Evolutionary conservation across 2,888 invertebrate genomes (phyloP), one percentile per base, ranked within the genome.

Genomic region (Stegana nigrithorax): DNA sequence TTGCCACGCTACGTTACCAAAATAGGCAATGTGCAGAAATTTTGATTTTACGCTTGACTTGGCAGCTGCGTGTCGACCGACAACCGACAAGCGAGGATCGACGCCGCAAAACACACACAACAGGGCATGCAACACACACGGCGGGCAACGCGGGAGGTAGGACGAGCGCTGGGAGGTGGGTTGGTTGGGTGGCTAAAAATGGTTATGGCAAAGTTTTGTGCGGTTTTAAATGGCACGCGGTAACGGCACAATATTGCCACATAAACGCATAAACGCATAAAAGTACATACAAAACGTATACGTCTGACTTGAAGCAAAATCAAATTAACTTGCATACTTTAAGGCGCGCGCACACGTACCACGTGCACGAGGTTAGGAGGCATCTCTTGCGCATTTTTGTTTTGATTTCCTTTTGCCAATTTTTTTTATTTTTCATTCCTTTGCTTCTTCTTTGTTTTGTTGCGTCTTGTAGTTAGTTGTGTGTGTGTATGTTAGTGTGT

Each of bases 271-370:
- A n/a, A n/a, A n/a, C n/a, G n/a, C n/a, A n/a, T n/a, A n/a, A n/a
- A n/a, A n/a, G n/a, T n/a, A n/a, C n/a, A n/a, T n/a, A n/a, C n/a
- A n/a, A n/a, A n/a, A n/a, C n/a, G n/a, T n/a, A n/a, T 73, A 71
- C 65, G 69, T 69, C 64, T 65, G 68, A 68, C 70, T 70, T 64
- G 65, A 72, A 68, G 36, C 63, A 70, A 79, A 78, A 76, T 78
- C 80, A 79, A 78, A 78, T 79, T 78, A 79, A 76, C 73, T 73
- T 68, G 77, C 77, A 75, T 69, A 75, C 77, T 72, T 72, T 73
- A 65, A 17, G 67, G 71, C 57, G 56, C 14, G n/a, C 17, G 25
- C 50, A 32, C 7, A 12, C 8, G 29, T 10, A 47, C 51, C 42
- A 36, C 44, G 32, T 36, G 12, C 66, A 72, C 73, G 77, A 70